Base-by-base conservation (phyloP, 2,888 invertebrate species). In the Ectemnius lituratus region DNA sequence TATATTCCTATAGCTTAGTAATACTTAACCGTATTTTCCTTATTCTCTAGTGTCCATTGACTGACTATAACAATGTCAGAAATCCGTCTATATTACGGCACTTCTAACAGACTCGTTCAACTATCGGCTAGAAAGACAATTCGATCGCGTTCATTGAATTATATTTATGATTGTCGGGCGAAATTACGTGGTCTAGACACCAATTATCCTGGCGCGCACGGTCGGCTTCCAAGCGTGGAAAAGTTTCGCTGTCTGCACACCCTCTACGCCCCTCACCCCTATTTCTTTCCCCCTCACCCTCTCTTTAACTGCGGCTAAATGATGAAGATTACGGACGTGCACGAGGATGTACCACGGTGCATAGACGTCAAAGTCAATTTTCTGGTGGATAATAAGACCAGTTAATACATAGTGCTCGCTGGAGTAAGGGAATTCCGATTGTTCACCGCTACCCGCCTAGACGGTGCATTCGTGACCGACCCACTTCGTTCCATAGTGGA, bases 131-230 rank as follows among this genome's bases (percentile, higher is more conserved):
- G 56, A 52, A 28, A 66, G 69, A 64, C 67, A 64, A 62, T 67
- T 62, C 52, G 52, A 67, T 60, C 71, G 70, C 73, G 67, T 71
- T 73, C 73, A 61, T 73, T 37, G 37, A 37, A 37, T 37, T 37
- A 37, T 37, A 37, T 37, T 37, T 37, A 37, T 37, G 37, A 37
- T 37, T 37, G 5, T 11, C 37, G 37, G 8, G 37, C 11, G 37
- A 75, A 78, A 75, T 80, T 64, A 49, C 62, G 49, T 20, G 65
- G 77, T 77, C 75, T 81, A 73, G 81, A 74, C 75, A 52, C 73
- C 77, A 64, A 77, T 81, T 81, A 79, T 23, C 47, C 18, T 13
- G 52, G n/a, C 52, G 62, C 73, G 78, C 37, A 37, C 37, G 37
- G 11, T 37, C 8, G 37, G 37, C 11, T 37, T 37, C 37, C 37